Evolutionary conservation across 2,797 vertebrate species (phyloP).

Genomic region (Spea hammondii): DNA sequence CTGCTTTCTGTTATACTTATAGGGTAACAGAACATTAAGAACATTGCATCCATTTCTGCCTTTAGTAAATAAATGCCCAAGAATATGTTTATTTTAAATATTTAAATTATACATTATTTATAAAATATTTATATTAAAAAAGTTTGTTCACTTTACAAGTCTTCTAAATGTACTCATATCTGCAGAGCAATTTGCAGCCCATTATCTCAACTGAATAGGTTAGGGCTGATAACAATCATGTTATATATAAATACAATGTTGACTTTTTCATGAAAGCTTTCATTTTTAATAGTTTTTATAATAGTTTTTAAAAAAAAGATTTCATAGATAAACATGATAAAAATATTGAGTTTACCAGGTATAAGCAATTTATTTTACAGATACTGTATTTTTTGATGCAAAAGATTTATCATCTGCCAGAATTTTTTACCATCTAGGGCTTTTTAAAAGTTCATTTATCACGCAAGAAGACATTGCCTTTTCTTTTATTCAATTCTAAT

Average conservation of each 20-base stretch:
- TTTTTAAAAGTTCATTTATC: conserved; percentile 63
- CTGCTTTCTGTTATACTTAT: no score
- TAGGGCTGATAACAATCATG: neutral
- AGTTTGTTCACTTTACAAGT: neutral
- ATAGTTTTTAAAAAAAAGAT: conserved; percentile 15
- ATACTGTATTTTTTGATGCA: conserved; percentile 56
- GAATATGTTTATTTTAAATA: no score
- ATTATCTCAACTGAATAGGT: neutral
- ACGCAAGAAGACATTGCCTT: conserved; percentile 48
- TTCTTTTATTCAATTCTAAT: conserved; percentile 59
- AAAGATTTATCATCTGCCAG: conserved; percentile 61
- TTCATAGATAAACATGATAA: neutral
- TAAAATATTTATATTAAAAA: no score
- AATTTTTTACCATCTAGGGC: conserved; percentile 60
- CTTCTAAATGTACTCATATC: neutral
- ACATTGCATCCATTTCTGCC: no score
- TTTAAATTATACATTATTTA: no score
- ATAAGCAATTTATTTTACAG: neutral
- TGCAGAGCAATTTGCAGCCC: neutral
- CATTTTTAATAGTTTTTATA: neutral
- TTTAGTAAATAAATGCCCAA: no score
- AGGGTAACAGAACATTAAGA: no score
- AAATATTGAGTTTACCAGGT: conserved; percentile 5
- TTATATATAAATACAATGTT: neutral
- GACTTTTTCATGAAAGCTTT: neutral